Conservation (phyloP, 2,797 vertebrate genomes). For the Anguilla anguilla region DNA sequence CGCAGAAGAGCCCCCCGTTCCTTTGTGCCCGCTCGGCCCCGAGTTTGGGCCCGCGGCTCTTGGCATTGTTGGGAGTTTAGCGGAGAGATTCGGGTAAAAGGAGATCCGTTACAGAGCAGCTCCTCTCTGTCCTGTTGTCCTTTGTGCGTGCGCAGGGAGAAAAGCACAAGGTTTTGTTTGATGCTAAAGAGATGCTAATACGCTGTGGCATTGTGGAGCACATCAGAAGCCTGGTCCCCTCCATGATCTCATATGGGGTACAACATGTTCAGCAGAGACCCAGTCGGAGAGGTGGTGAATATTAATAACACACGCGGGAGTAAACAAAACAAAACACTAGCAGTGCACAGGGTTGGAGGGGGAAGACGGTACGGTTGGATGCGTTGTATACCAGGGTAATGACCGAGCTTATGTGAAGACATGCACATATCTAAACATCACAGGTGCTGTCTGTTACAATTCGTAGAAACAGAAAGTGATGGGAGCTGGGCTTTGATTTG, state of each 20-base stretch:
- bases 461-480: not conserved
- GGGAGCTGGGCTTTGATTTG: not conserved
- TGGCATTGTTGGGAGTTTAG: slow-evolving; percentile 33
- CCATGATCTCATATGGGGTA: slow-evolving; percentile 45
- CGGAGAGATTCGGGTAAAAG: slow-evolving; percentile 33
- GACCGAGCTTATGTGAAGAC: not conserved
- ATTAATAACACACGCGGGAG: slow-evolving; percentile 31
- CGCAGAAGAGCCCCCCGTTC: not conserved
- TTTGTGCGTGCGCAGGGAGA: slow-evolving; percentile 42
- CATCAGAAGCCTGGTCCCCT: slow-evolving; percentile 55
- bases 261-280: not conserved
- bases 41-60: slow-evolving; percentile 8
- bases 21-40: slow-evolving; percentile 16
- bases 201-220: slow-evolving; percentile 58
- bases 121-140: slow-evolving; percentile 37
- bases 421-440: not conserved
- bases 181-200: slow-evolving; percentile 72
- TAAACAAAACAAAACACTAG: slow-evolving; percentile 3
- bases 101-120: slow-evolving; percentile 47
- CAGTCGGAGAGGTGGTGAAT: not conserved
- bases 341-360: not conserved
- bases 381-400: not conserved
- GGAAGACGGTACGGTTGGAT: not conserved
- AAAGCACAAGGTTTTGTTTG: slow-evolving; percentile 52
- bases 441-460: not conserved